Conservation (phyloP, 2,797 vertebrate species). For the Channallabes apus region DNA sequence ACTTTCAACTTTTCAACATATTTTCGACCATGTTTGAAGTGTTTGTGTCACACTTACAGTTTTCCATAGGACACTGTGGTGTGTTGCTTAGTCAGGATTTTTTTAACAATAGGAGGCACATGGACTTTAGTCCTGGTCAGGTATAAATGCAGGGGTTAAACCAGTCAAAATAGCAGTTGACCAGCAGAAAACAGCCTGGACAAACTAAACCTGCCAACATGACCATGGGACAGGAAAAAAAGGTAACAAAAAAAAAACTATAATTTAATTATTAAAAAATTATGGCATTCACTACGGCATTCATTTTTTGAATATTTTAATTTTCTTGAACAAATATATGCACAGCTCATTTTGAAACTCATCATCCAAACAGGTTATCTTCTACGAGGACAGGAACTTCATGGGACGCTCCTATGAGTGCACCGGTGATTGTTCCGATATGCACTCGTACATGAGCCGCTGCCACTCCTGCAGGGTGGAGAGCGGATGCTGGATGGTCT, state of each 20-base stretch:
- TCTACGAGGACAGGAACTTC: conserved; percentile 10
- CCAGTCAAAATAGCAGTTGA: conserved; percentile 17
- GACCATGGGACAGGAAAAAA: conserved; percentile 38
- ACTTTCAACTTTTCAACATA: too few relatives aligned
- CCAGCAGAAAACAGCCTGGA: conserved; percentile 11
- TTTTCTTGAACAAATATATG: conserved; percentile 1
- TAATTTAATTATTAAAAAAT: background rate
- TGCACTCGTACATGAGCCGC: conserved; percentile 18
- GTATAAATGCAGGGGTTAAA: conserved; percentile 45
- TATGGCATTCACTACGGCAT: background rate
- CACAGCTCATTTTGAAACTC: background rate
- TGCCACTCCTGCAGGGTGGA: conserved; percentile 37
- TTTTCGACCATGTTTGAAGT: too few relatives aligned
- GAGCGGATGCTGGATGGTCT: conserved; percentile 35
- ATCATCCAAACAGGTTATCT: conserved; percentile 14
- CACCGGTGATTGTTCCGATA: background rate
- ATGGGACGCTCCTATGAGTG: conserved; percentile 33
- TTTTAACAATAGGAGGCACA: conserved; percentile 28
- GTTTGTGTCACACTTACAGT: background rate
- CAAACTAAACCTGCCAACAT: conserved; percentile 14
- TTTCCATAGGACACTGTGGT: conserved; percentile 3
- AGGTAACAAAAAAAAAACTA: conserved; percentile 2
- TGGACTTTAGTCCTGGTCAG: conserved; percentile 28
- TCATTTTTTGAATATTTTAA: background rate
- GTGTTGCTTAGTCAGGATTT: conserved; percentile 30